Percentiles rank a stretch among this genome's conserved stretches.
Evolutionary conservation across 2,113 vertebrate species (phyloP).

Genomic region (Cyprinus carpio): DNA sequence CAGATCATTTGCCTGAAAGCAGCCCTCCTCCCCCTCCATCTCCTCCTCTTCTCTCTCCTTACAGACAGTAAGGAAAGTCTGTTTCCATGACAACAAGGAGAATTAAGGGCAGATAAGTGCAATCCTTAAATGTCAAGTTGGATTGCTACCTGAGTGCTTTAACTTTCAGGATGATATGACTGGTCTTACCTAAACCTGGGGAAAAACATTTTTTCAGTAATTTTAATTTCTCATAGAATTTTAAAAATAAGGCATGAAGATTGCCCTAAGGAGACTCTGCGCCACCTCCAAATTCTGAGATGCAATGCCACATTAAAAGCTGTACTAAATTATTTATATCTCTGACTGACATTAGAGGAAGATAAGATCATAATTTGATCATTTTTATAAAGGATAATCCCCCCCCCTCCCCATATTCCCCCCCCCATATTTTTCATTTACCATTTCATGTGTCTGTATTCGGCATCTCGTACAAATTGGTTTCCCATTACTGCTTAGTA

Average conservation of each 20-base stretch:
- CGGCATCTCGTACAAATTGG: neutral
- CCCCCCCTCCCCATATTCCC: too few relatives aligned
- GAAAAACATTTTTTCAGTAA: neutral
- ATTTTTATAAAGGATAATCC: too few relatives aligned
- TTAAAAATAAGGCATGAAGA: neutral
- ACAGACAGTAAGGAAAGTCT: conserved; percentile 46
- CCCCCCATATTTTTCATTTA: neutral
- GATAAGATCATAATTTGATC: neutral
- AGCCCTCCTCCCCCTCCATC: neutral
- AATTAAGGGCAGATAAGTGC: conserved; percentile 43
- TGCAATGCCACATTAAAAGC: neutral
- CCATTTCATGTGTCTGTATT: neutral
- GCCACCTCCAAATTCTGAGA: neutral
- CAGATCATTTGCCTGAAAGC: neutral
- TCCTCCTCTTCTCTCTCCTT: conserved; percentile 40
- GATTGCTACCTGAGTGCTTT: conserved; percentile 27
- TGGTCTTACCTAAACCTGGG: neutral
- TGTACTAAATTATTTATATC: neutral
- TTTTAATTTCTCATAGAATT: neutral
- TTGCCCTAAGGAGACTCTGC: neutral
- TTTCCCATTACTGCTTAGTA: neutral
- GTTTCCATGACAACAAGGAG: conserved; percentile 60
- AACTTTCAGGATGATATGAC: conserved; percentile 11
- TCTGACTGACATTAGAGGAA: neutral
- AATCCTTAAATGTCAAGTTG: conserved; percentile 42